Percentiles rank a stretch among this genome's conserved stretches.
These are phyloP conservation scores for Poecile montanus DNA, from an alignment of 2,797 vertebrate species.

Conservation along the genomic window DNA sequence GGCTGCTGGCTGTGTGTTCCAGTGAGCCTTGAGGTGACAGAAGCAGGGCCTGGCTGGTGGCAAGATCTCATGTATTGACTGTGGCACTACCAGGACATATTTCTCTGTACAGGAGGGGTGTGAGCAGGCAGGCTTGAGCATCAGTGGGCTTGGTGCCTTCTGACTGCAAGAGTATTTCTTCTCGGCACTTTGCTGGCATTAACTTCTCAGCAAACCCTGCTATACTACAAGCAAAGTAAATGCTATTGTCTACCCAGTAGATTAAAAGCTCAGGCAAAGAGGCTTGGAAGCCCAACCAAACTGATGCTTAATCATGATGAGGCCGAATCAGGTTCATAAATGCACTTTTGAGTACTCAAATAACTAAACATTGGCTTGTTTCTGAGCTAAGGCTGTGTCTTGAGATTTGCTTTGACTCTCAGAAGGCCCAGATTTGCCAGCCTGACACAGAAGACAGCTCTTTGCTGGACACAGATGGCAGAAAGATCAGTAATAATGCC, in stretches of 20 bases:
- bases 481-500: constrained; percentile 26
- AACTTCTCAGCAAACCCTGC: not conserved
- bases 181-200: not conserved
- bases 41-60: not conserved
- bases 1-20: not conserved
- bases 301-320: not conserved
- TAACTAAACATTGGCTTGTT: not conserved
- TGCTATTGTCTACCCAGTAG: not conserved
- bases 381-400: not conserved
- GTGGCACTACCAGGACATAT: not conserved
- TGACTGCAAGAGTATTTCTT: not conserved
- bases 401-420: not conserved
- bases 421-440: not conserved
- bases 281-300: not conserved
- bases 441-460: not conserved
- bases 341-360: not conserved
- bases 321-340: not conserved
- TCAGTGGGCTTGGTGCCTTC: not conserved
- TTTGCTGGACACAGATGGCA: constrained; percentile 16
- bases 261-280: not conserved
- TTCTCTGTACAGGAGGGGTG: not conserved
- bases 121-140: not conserved
- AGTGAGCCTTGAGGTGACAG: not conserved
- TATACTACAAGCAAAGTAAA: not conserved
- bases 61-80: not conserved